Conservation (phyloP, 2,888 invertebrate species). For the Cephus nigrinus region DNA sequence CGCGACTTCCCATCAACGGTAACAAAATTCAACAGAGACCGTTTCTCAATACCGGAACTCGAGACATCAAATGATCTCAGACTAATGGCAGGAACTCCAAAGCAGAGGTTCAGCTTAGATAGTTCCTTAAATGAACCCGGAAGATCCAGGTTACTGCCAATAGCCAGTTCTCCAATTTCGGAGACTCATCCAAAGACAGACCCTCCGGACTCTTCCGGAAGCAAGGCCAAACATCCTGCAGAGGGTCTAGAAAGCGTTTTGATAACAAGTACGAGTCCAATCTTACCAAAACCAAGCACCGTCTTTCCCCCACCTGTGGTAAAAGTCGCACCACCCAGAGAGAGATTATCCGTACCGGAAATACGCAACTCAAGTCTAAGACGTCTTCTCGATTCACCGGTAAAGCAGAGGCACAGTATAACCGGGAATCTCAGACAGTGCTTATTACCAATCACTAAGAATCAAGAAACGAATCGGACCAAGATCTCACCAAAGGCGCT, state of each 20-base stretch:
- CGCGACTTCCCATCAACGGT: slow-evolving; percentile 35
- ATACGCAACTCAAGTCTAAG: slow-evolving; percentile 57
- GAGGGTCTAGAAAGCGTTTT: slow-evolving; percentile 53
- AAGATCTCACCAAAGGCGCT: background rate
- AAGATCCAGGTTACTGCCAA: slow-evolving; percentile 48
- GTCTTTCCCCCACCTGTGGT: background rate
- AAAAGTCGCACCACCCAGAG: slow-evolving; percentile 35
- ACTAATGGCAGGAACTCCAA: slow-evolving; percentile 58
- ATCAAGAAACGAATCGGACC: slow-evolving; percentile 31
- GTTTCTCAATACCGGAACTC: slow-evolving; percentile 59
- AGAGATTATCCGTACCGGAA: slow-evolving; percentile 60
- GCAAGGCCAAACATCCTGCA: slow-evolving; percentile 28
- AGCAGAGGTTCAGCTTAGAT: slow-evolving; percentile 57
- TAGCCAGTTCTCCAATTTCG: slow-evolving; percentile 58
- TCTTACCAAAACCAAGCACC: slow-evolving; percentile 36
- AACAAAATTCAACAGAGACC: slow-evolving; percentile 53
- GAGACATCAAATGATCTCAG: slow-evolving; percentile 57
- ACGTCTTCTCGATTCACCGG: slow-evolving; percentile 54
- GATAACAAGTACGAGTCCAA: slow-evolving; percentile 52
- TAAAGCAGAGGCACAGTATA: slow-evolving; percentile 58
- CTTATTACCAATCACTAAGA: slow-evolving; percentile 25
- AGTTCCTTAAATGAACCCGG: slow-evolving; percentile 50
- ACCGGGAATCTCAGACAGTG: slow-evolving; percentile 50
- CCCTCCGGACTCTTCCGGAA: background rate
- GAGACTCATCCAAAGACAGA: slow-evolving; percentile 38